Conservation (phyloP, 2,888 invertebrate species). For the Orthosia incerta region DNA sequence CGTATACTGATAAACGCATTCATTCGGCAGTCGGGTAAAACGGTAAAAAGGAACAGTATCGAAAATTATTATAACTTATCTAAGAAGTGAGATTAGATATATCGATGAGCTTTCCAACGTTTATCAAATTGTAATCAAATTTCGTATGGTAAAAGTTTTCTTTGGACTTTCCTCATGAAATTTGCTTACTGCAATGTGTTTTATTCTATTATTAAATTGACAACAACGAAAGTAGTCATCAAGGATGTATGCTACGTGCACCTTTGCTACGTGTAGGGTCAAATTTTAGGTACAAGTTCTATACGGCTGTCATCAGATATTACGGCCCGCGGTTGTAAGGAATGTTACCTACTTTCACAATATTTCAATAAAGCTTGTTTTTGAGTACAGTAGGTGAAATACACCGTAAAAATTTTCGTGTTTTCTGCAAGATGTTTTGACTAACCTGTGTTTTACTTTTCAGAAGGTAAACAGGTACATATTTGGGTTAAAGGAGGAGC, state of each 20-base stretch:
- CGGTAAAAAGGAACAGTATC: no score
- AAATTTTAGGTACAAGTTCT: constrained; percentile 28
- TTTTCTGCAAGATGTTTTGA: no score
- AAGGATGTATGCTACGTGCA: constrained; percentile 27
- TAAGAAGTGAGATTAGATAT: no score
- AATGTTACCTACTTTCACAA: constrained; percentile 39
- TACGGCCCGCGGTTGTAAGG: neutral
- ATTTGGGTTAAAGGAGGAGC: no score
- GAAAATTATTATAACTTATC: no score
- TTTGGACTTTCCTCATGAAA: no score
- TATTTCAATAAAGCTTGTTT: neutral
- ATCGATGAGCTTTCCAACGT: neutral
- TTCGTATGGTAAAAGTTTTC: no score
- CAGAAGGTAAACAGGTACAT: neutral
- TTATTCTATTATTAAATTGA: neutral
- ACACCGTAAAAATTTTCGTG: no score
- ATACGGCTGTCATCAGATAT: constrained; percentile 15
- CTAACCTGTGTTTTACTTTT: neutral
- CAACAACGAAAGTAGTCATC: constrained; percentile 7
- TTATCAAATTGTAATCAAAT: neutral
- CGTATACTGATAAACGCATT: no score
- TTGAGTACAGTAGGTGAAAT: constrained; percentile 6
- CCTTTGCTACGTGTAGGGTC: constrained; percentile 30
- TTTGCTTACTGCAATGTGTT: no score
- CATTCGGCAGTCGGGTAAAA: no score